Evolutionary conservation across 1,140 invertebrate species (phyloP), one percentile per base, ranked within the genome.

Genomic region (Pseudomyrmex pallidus): DNA sequence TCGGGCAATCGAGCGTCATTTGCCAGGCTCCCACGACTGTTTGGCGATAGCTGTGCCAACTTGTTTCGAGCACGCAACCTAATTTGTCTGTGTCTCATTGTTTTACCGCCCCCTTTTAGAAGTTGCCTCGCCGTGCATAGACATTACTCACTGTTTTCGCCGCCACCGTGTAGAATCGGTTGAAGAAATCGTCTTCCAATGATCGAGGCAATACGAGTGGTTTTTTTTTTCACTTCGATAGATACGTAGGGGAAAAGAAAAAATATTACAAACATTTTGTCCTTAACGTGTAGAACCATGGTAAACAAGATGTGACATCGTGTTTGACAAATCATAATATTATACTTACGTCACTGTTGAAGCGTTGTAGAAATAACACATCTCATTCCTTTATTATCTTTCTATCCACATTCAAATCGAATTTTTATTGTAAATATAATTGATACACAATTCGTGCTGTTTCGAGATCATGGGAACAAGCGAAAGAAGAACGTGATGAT

Each of bases 41-140:
- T 94, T 93, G 93, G 93, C 93, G 93, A 94, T 94, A 92, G 91
- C 92, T 94, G 91, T 94, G 93, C 93, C 93, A 94, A 94, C 93
- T 94, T 92, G 92, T 93, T 93, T 93, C 88, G 72, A 89, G 86
- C 94, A 94, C 94, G 94, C 93, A 91, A 94, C 89, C 92, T 92
- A 94, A 94, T 94, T 94, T 94, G 93, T 94, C 94, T 93, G 88
- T 89, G 93, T 93, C 92, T 94, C 91, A 92, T 94, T 93, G 93
- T 93, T 93, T 93, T 90, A 90, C 86, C 67, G 73, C 54, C 67
- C 72, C 44, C 56, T 15, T 70, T 35, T 35, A 13, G 35, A 52
- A 61, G 57, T 54, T 61, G 59, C 59, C 50, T 61, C 35, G 61
- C 35, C 50, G 83, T 76, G 76, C 78, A 73, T 17, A 54, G 72